Percentiles rank a stretch among this genome's conserved stretches.
Evolutionary conservation across 2,797 vertebrate species (phyloP).

Genomic region (Nyctibius grandis): DNA sequence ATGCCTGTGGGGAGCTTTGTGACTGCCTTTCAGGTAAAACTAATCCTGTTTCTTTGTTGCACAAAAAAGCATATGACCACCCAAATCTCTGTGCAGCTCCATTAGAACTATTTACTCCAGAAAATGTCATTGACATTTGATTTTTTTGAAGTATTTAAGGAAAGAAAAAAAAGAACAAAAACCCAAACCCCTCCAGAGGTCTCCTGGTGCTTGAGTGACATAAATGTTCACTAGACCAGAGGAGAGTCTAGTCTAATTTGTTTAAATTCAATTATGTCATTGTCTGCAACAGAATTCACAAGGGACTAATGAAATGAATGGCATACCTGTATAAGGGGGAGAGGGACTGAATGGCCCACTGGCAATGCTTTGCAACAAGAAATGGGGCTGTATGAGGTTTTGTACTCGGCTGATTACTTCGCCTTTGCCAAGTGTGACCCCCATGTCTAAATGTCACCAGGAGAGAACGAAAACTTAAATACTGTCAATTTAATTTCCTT

Average conservation of each 20-base stretch:
- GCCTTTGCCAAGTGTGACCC: not conserved
- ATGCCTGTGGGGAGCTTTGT: not conserved
- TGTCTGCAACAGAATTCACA: conserved; percentile 19
- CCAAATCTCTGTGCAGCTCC: not conserved
- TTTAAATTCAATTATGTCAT: conserved; percentile 41
- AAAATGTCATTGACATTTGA: not conserved
- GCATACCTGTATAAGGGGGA: not conserved
- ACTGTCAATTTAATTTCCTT: conserved; percentile 14
- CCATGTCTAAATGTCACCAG: not conserved
- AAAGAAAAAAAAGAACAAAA: not conserved
- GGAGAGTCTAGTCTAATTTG: conserved; percentile 19
- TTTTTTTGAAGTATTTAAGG: not conserved
- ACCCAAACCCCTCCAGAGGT: not conserved
- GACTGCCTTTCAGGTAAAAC: not conserved
- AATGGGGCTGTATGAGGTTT: not conserved
- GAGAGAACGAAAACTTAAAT: not conserved
- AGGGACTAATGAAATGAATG: not conserved
- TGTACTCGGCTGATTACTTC: not conserved
- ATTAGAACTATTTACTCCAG: not conserved
- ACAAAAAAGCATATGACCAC: not conserved
- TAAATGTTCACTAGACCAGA: conserved; percentile 54
- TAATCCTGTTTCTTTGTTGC: not conserved
- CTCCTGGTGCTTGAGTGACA: conserved; percentile 10
- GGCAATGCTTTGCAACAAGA: not conserved
- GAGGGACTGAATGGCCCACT: not conserved